Base-by-base conservation (phyloP, 2,797 vertebrate species). In the Buceros bicornis region DNA sequence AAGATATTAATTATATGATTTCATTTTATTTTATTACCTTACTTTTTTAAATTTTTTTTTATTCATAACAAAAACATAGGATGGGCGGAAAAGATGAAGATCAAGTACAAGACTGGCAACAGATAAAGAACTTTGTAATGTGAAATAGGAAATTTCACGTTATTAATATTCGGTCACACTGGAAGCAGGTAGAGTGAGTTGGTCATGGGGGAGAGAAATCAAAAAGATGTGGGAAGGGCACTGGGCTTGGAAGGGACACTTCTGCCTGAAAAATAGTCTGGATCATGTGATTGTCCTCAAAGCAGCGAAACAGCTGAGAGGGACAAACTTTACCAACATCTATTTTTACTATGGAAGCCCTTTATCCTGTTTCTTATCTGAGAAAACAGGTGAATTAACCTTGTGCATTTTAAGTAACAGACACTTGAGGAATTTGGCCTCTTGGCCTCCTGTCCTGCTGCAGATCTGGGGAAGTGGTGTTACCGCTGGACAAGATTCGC, bases 1-100 rank as follows among this genome's bases (percentile, higher is more conserved):
- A 56, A 93, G 88, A 86, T 94, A 91, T 48, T 95, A 67, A 93
- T 97, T 93, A 89, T 90, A 57, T 71, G 64, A 94, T 92, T 84
- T 95, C 54, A 89, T 91, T 97, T 96, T 92, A 73, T 94, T 93
- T 97, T 95, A 95, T 95, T 95, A 93, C 92, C 65, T 91, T 89
- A 87, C 77, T 81, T 45, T 7, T 82, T 95, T 73, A 89, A 93
- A 95, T 95, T 95, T 95, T 95, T 56, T 96, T 97, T 96, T 95
- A 90, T 92, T 94, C 81, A 82, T 95, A 95, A 95, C 90, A 95
- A 95, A 97, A 96, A 77, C 69, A 87, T 82, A 74, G 71, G n/a
- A 80, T 90, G 81, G 89, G 74, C 74, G 82, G 74, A 87, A 76
- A 82, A 92, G 81, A 78, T 92, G 71, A 70, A 64, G 71, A 95